These are phyloP conservation scores for Limnodromus scolopaceus DNA, from an alignment of 2,797 vertebrate genomes.

Conservation along the genomic window DNA sequence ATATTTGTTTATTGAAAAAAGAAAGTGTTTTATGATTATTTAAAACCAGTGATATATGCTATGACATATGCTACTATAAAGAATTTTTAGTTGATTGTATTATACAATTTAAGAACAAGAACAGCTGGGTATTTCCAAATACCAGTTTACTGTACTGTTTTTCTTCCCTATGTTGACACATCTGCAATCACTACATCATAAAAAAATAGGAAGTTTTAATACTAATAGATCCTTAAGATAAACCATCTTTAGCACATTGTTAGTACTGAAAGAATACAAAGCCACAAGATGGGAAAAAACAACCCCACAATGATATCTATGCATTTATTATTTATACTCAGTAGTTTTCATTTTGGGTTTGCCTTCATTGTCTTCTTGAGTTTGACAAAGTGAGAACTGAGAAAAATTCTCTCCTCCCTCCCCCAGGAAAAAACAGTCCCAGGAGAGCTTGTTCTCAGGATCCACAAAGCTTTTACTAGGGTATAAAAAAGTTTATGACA, in stretches of 20 bases:
- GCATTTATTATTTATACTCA: not conserved
- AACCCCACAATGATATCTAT: rapidly evolving
- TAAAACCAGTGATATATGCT: not conserved
- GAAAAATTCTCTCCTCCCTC: not conserved
- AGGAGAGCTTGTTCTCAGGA: not conserved
- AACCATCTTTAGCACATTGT: not conserved
- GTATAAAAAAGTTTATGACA: not conserved
- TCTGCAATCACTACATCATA: not conserved
- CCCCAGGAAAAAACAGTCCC: not conserved
- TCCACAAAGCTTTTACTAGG: not conserved
- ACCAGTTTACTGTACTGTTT: not conserved
- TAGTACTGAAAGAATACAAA: not conserved
- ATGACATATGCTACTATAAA: not conserved
- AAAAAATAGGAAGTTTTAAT: not conserved
- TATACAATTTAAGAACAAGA: not conserved
- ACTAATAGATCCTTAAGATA: not conserved
- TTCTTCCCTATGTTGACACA: not conserved
- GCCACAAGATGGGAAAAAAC: not conserved
- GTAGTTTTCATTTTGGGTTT: not conserved
- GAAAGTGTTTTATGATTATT: not conserved
- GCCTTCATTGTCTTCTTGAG: not conserved
- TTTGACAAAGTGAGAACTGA: not conserved
- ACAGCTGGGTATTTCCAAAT: not conserved
- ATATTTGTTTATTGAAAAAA: not conserved
- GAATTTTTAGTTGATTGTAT: not conserved